Evolutionary conservation across 2,888 invertebrate species (phyloP), one percentile per base, ranked within the genome.

Genomic region (Ophioninae sp.): DNA sequence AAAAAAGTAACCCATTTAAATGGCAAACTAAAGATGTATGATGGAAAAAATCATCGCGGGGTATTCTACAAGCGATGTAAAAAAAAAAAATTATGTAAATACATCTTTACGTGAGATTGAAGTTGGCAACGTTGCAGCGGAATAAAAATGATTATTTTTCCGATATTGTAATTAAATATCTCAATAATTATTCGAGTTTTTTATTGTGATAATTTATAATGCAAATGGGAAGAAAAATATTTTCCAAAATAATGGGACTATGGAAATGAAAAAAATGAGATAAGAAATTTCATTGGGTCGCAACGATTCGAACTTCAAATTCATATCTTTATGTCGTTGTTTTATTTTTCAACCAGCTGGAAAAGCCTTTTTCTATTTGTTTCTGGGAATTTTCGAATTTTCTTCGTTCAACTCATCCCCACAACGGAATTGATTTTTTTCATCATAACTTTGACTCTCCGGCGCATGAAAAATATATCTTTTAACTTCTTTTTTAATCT

Each of bases 11-110:
- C 37, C 59, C 59, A 70, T 59, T 62, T 62, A 70, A 62, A 61
- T 13, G 10, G 37, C 41, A 57, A 68, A 21, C 62, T 57, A 59
- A 65, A 81, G 57, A 68, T 37, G 75, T 50, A 44, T 57, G 44
- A 17, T 20, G 44, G n/a, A 67, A 44, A 65, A 75, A 75, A 68
- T 74, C 68, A 75, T 80, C 62, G 72, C 7, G 17, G 37, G 37
- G 13, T 17, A 59, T 21, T 59, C 6, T 59, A 21, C 21, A 8
- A 21, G 17, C 20, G 17, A 59, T 20, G 20, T 59, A 59, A 7
- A 30, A 1, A 30, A 30, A n/a, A n/a, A n/a, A n/a, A n/a, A n/a
- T n/a, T n/a, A n/a, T n/a, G n/a, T n/a, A n/a, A n/a, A n/a, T n/a
- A n/a, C n/a, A n/a, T n/a, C n/a, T n/a, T n/a, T n/a, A n/a, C n/a